Base-by-base conservation (phyloP, 1,140 invertebrate species). In the Drosophila busckii region DNA sequence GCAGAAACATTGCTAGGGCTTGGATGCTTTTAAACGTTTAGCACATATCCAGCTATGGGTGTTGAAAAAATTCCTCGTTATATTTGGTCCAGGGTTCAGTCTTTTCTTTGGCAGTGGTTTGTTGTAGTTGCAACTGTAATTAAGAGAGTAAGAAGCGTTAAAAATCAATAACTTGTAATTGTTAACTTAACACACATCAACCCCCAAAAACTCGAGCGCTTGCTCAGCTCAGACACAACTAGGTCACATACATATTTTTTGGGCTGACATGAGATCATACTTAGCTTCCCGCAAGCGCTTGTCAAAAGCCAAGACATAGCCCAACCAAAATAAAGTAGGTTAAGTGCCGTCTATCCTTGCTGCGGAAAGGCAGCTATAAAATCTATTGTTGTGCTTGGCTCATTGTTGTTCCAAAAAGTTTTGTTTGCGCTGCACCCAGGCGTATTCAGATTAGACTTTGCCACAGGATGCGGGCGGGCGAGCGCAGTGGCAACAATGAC, bases 81-180 rank as follows among this genome's bases (percentile, higher is more conserved):
- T n/a, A 10, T 29, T 78, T 80, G 75, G 64, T 66, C 61, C 70
- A 75, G 32, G 29, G 9, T 53, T 80, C 75, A 80, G 75, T 80
- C 75, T 80, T 80, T 69, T 70, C 16, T 65, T 65, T 73, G 73
- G 73, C 71, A 78, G 67, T 76, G 54, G 6, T 41, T 49, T 48
- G 48, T 40, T 65, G 46, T 38, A 46, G 53, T 64, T 73, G 29
- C 45, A 52, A 35, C 75, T 80, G 55, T 45, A 83, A 82, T 34
- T 41, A 56, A 55, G 41, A 37, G 37, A 37, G 15, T 12, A 40
- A 55, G 48, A 46, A n/a, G n/a, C n/a, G n/a, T n/a, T 48, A 66
- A 82, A 80, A 80, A 82, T 82, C 75, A 80, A 80, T 80, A 80
- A 35, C 31, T 56, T 46, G 44, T 78, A 80, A 82, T 80, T 82